Evolutionary conservation across 2,888 invertebrate species (phyloP).

Genomic region (Pachymerium ferrugineum): DNA sequence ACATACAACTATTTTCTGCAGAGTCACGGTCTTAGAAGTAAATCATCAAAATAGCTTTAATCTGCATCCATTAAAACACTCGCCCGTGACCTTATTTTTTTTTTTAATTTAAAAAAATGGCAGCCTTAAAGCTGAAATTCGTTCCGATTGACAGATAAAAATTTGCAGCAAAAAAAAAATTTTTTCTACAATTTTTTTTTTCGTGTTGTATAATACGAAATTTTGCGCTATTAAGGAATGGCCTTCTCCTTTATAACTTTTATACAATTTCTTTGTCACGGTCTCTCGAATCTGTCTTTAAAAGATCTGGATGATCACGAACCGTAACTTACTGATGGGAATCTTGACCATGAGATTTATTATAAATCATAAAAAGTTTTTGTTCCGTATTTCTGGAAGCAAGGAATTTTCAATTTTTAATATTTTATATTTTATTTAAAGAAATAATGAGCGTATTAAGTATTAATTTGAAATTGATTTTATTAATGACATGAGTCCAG

Average conservation of each 20-base stretch:
- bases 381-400: too few species aligned
- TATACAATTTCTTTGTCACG: neutral
- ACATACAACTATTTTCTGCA: neutral
- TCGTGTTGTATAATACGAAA: neutral
- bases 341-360: constrained; percentile 13
- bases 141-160: neutral
- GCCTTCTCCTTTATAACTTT: neutral
- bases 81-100: neutral
- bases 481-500: too few species aligned
- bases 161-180: neutral
- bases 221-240: neutral
- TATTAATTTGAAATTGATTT: too few species aligned
- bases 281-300: neutral
- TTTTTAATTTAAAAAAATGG: neutral
- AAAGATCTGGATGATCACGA: neutral
- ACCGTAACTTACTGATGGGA: neutral
- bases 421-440: neutral
- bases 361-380: too few species aligned
- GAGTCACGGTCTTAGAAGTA: neutral
- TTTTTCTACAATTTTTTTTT: neutral
- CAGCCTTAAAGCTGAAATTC: neutral
- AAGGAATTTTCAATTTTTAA: neutral
- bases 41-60: neutral
- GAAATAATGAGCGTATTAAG: too few species aligned
- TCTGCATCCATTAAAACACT: neutral